Conservation (phyloP, 2,113 vertebrate species). For the Anguilla rostrata region DNA sequence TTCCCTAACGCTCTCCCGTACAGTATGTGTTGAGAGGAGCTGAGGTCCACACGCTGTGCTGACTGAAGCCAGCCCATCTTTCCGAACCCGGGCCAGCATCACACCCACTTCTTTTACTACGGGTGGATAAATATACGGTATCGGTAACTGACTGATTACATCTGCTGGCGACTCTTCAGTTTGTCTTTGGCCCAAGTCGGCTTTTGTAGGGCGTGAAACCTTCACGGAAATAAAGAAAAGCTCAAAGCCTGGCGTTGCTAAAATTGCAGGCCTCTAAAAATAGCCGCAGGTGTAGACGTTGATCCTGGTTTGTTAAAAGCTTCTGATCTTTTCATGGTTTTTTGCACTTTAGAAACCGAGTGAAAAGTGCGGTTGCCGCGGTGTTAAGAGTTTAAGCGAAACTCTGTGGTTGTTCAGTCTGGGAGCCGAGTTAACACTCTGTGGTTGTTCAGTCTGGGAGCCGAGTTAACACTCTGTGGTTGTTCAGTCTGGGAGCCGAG, state of each 20-base stretch:
- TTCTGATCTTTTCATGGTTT: slow-evolving; percentile 23
- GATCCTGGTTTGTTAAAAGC: slow-evolving; percentile 26
- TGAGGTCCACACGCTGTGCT: not conserved
- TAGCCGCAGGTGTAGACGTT: slow-evolving; percentile 23
- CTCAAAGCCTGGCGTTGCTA: not conserved
- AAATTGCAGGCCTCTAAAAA: slow-evolving; percentile 25
- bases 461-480: slow-evolving; percentile 6
- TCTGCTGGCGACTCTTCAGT: not conserved
- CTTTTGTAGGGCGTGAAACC: not conserved
- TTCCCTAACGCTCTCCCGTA: not conserved
- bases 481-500: slow-evolving; percentile 3
- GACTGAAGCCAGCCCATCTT: not conserved
- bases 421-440: not conserved
- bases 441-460: not conserved
- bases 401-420: slow-evolving; percentile 24
- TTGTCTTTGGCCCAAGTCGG: not conserved
- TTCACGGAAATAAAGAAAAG: not conserved
- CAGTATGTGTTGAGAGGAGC: slow-evolving; percentile 14
- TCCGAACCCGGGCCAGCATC: not conserved
- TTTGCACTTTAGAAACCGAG: not conserved
- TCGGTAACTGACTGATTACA: not conserved
- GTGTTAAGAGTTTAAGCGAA: not conserved
- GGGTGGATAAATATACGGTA: not conserved
- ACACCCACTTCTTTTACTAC: not conserved
- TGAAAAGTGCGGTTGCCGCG: not conserved